Base-by-base conservation (phyloP, 2,888 invertebrate species). In the Phragmatobia fuliginosa region DNA sequence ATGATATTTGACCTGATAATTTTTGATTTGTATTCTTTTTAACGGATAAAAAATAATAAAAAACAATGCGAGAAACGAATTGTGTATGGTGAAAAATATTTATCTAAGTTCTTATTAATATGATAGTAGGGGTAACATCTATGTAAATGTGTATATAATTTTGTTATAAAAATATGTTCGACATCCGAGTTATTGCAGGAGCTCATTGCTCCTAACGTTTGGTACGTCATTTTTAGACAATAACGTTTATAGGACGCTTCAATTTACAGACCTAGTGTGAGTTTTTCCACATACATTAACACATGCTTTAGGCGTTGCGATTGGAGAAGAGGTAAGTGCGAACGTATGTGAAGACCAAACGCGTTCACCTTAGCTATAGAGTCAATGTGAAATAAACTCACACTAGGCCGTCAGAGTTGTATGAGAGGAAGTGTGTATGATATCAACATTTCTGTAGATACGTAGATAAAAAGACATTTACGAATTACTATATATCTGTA, bases 381-480 rank as follows among this genome's bases (percentile, higher is more conserved):
- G 33, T 33, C 33, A 33, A 36, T 36, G 2, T 36, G 11, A 36
- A 11, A 38, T 6, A 18, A 41, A 41, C 41, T 41, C 41, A 18
- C 41, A 41, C 41, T 41, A 41, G 18, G 18, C 41, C 41, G 18
- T 16, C 41, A 68, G 62, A 73, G 56, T 72, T 80, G 76, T 68
- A 65, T 74, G 77, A 75, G 70, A 75, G 75, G 63, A 70, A 66
- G 70, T 73, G 69, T 81, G 71, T 74, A 69, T 73, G 69, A 62
- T 71, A 71, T 63, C 32, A 71, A 68, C 63, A 41, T 77, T 82
- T 77, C 72, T 81, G 64, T 49, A 68, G 52, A 71, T 75, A 79
- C 68, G 63, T 79, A 80, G 67, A 74, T 73, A 69, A 77, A 79
- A 80, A 80, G 80, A 82, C 82, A 80, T 80, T 67, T 76, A 81